Evolutionary conservation across 2,888 invertebrate genomes (phyloP), one percentile per base, ranked within the genome.

Genomic region (Sesia bembeciformis): DNA sequence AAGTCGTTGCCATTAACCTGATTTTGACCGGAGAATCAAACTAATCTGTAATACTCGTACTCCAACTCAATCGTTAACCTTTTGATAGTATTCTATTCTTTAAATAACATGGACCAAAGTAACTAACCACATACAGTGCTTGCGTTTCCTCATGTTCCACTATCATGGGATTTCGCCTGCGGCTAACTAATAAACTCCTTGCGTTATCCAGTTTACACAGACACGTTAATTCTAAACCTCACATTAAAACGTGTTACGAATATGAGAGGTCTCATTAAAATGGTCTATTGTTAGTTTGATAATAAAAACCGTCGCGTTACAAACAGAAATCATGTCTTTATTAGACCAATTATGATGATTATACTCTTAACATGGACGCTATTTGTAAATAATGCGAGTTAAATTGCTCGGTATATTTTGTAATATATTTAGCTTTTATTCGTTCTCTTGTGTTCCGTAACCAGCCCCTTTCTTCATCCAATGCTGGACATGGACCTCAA

Each of bases 241-340:
- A 57, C 49, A 41, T 43, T 5, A 57, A 58, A 6, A 40, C 1
- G 40, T 40, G 46, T 40, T n/a, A 23, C 42, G 6, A n/a, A 39
- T 39, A 40, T 4, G 4, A 53, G 38, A 63, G 72, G 42, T 75
- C 80, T 60, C 41, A 39, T 53, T 67, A 62, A 4, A 54, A 53
- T 76, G 72, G 79, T 58, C 50, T 53, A 59, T 65, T 59, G 68
- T 61, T 64, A 60, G 62, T 57, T 60, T 60, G 23, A 23, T 23
- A 60, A 68, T 68, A 71, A 73, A 75, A 74, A 73, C 69, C 63
- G 59, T 65, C 66, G 68, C 63, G 66, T 70, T 69, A 66, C 65
- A 62, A 61, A 73, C 70, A 67, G 72, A 76, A 79, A 78, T 77
- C 78, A 82, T 80, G 78, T 77, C 79, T 82, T 76, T 78, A 81